Base-by-base conservation (phyloP, 92 coral and sea anemone species). In the Palythoa grandis region DNA sequence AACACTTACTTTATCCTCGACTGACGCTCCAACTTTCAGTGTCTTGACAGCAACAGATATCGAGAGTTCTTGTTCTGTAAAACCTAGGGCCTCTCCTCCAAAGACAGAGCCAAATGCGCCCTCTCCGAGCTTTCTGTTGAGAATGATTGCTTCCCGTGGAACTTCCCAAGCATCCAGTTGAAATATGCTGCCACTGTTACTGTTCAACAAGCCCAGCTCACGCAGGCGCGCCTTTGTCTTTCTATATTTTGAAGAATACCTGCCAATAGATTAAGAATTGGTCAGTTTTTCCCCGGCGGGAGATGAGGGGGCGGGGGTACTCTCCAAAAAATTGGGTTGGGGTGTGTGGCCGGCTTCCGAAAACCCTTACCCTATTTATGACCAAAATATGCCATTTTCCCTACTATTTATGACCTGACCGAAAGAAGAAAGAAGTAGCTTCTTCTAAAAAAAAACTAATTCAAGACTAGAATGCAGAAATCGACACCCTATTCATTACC, bases 71-170 rank as follows among this genome's bases (percentile, higher is more conserved):
- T 91, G 86, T 67, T 74, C 88, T 68, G 47, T 76, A 11, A 91
- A 84, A 23, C 92, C 94, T 66, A 93, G 72, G 22, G 90, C 92
- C 52, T 93, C 97, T 1, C 97, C 97, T 25, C 97, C 97, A 65
- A 89, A 93, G 87, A 93, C 97, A 1, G 97, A 91, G 25, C 97
- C 97, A 88, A 93, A 93, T 5, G 97, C 97, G 1, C 97, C 97
- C 72, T 91, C 91, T 19, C 97, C 97, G 9, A 93, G 88, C 78
- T 93, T 93, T 17, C 94, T 76, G 82, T 93, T 93, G 23, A 93
- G 82, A 72, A 93, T 76, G 52, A 93, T 53, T 69, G 78, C 86
- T 13, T 93, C 94, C 53, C 93, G 88, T 57, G 94, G 83, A 40
- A 92, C 80, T 71, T 93, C 97, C 97, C 94, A 93, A 69, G 82